These are phyloP conservation scores for Leptarthrus brevirostris DNA, from an alignment of 2,888 invertebrate species.

Conservation along the genomic window DNA sequence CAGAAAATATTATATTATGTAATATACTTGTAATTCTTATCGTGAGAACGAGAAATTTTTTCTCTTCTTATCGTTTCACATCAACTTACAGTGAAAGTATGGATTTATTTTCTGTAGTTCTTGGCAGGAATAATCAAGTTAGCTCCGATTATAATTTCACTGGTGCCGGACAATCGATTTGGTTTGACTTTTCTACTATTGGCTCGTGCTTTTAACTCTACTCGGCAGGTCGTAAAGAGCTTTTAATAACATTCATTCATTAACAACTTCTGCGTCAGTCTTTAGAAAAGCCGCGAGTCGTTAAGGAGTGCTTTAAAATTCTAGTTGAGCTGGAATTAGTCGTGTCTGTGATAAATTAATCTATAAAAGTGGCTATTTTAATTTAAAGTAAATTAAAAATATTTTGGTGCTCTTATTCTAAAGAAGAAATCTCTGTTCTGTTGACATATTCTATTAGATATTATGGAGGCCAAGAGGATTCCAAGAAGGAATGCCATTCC, in stretches of 20 bases:
- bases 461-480: slow-evolving; percentile 60
- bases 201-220: slow-evolving; percentile 32
- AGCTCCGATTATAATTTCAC: background rate
- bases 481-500: slow-evolving; percentile 77
- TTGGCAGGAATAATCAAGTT: background rate
- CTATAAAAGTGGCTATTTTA: no score
- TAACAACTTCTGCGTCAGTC: slow-evolving; percentile 29
- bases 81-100: no score
- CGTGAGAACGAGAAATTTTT: no score
- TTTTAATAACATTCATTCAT: slow-evolving; percentile 23
- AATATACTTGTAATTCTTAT: no score
- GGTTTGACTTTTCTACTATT: slow-evolving; percentile 7
- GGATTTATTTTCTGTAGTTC: background rate
- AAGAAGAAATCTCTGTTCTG: background rate
- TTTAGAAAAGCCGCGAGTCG: slow-evolving; percentile 18
- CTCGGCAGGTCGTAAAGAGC: slow-evolving; percentile 20
- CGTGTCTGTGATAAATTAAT: background rate
- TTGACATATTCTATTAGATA: slow-evolving; percentile 27
- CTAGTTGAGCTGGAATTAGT: background rate
- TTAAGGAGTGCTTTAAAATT: slow-evolving; percentile 38
- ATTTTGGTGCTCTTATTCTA: background rate
- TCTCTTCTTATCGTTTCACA: no score
- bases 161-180: slow-evolving; percentile 16
- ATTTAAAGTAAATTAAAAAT: no score
- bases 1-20: no score